Evolutionary conservation across 2,113 vertebrate species (phyloP), one percentile per base, ranked within the genome.

Genomic region (Ceyx margarethae): DNA sequence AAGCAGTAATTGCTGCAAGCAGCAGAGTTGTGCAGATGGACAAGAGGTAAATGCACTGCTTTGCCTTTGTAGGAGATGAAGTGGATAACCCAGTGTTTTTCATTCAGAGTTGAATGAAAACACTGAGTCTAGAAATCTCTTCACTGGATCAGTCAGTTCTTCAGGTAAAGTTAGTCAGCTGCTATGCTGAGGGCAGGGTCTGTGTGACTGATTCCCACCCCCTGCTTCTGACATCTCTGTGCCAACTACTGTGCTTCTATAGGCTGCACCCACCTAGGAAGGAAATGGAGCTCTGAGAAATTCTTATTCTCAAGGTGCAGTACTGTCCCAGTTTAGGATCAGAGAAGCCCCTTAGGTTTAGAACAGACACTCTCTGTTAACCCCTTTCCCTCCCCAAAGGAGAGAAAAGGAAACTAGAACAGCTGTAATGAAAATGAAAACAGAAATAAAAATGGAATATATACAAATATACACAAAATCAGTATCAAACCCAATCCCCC

Each of bases 1-100:
- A 76, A 67, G 57, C 64, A 69, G 57, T 78, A 95, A 82, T 79
- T 92, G 67, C 75, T 91, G 81, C 60, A 74, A 91, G 51, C 46
- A 67, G 46, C 46, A 19, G 31, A 87, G 78, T 25, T 1, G 2
- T 80, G 60, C 57, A 62, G 86, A 87, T 29, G 74, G 71, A 89
- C 1, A 0, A 66, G 79, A 58, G 25, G 68, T 64, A 64, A 87
- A 95, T 14, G 18, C 26, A 53, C 40, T 28, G 31, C 45, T 84
- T 72, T 84, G 69, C 74, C 42, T 67, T 65, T 89, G 84, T 54
- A 77, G 57, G 54, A 64, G 60, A 60, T 62, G 40, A 67, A 81
- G 31, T 77, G 76, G 46, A 64, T 84, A 90, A 64, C 2, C 3
- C 21, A 16, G 51, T 1, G 3, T 20, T 35, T 35, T 35, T 35